Percentiles rank a stretch among this genome's conserved stretches.
phyloP scores from a whole-genome alignment of 1,140 invertebrate genomes.

The Paracyclopina nana region DNA sequence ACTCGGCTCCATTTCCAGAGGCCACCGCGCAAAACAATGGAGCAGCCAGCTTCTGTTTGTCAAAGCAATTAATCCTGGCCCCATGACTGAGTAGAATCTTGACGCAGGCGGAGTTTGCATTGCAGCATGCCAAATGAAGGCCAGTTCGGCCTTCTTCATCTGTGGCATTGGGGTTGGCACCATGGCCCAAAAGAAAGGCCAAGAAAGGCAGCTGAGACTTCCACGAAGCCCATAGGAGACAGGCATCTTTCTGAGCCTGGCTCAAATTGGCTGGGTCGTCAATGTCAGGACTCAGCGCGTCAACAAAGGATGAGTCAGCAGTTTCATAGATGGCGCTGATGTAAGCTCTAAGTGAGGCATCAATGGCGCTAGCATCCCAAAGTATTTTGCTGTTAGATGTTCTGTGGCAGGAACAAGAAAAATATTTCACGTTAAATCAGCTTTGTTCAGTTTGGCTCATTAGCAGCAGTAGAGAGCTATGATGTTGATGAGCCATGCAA shows the following conservation, averaged over 20 bases:
- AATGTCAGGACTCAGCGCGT: not conserved
- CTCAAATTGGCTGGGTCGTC: not conserved
- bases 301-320: not conserved
- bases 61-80: conserved; percentile 5
- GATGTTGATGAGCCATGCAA: not conserved
- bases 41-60: conserved; percentile 10
- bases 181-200: not conserved
- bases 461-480: not conserved
- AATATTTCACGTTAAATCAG: not conserved
- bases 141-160: conserved; percentile 1
- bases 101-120: not conserved
- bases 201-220: not conserved
- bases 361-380: not conserved
- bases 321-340: not conserved
- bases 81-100: not conserved
- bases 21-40: conserved; percentile 7
- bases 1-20: not conserved
- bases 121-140: conserved; percentile 3
- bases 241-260: not conserved
- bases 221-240: conserved; percentile 9
- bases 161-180: not conserved
- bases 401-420: not conserved
- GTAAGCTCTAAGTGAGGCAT: not conserved
- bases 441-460: not conserved
- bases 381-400: not conserved